Percentiles rank a stretch among this genome's conserved stretches.
Evolutionary conservation across 2,113 vertebrate species (phyloP).

Genomic region (Cinclus cinclus): DNA sequence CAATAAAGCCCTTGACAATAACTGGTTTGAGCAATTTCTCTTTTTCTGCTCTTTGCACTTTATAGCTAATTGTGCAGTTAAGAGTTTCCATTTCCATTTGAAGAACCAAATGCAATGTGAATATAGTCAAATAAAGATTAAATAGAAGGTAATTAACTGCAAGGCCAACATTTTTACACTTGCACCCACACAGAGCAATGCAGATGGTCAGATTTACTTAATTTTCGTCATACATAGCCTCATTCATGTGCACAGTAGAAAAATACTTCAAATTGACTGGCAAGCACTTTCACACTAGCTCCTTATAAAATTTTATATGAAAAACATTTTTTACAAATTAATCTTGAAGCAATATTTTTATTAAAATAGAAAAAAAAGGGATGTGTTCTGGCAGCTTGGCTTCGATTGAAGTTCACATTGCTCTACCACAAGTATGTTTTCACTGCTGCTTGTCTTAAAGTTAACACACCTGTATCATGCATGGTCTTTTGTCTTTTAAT

Average conservation of each 20-base stretch:
- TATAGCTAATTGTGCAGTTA: not conserved
- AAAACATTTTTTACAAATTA: not conserved
- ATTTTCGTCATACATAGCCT: not conserved
- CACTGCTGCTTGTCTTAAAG: not conserved
- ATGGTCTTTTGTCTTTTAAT: accelerated
- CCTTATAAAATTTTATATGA: not conserved
- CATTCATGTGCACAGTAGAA: not conserved
- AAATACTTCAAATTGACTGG: not conserved
- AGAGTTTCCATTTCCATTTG: not conserved
- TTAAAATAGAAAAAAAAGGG: not conserved
- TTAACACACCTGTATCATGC: not conserved
- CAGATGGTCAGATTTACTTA: not conserved
- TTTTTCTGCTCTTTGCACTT: not conserved
- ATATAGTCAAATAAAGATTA: not conserved
- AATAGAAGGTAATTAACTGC: not conserved
- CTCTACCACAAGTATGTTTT: not conserved
- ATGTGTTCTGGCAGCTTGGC: not conserved
- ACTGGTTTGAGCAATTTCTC: not conserved
- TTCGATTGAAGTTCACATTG: not conserved
- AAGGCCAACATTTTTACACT: not conserved
- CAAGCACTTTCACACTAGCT: not conserved
- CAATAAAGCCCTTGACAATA: not conserved
- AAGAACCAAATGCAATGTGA: not conserved
- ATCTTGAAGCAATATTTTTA: not conserved
- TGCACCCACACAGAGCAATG: not conserved